Percentiles rank a stretch among this genome's conserved stretches.
phyloP scores from a whole-genome alignment of 2,797 vertebrate genomes.

The Nyctibius grandis region DNA sequence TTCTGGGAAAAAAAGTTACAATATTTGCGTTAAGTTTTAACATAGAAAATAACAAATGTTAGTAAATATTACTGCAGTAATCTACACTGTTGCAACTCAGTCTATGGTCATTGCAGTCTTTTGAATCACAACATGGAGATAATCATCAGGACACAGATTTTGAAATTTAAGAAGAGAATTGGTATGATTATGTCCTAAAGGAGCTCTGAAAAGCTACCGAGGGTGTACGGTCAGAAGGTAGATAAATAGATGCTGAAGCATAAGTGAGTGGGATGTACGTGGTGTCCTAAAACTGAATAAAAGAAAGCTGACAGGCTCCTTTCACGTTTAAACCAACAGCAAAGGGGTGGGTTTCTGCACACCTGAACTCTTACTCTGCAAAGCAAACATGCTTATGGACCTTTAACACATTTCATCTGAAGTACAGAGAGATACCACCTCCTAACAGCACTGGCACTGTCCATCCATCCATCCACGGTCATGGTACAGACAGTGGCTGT shows the following conservation, averaged over 20 bases:
- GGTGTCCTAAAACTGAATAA: neutral
- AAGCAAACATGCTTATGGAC: rapidly evolving
- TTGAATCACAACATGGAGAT: rapidly evolving
- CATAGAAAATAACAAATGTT: neutral
- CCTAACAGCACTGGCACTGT: rapidly evolving
- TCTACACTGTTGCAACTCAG: neutral
- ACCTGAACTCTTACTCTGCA: neutral
- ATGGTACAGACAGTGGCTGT: neutral
- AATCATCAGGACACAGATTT: neutral
- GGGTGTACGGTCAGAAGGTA: no score
- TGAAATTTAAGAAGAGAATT: neutral
- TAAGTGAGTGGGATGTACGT: rapidly evolving
- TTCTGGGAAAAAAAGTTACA: neutral
- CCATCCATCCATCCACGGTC: neutral
- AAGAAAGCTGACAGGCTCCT: neutral
- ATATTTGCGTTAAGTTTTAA: neutral
- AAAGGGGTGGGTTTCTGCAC: neutral
- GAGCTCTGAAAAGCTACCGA: neutral
- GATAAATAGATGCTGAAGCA: neutral
- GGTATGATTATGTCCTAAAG: neutral
- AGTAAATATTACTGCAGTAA: neutral
- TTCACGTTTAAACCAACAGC: rapidly evolving
- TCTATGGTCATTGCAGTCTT: neutral
- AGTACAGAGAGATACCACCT: neutral
- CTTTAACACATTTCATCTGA: neutral